Percentiles rank a stretch among this genome's conserved stretches.
Conservation (phyloP, 2,113 vertebrate species). For the Azemiops feae region DNA sequence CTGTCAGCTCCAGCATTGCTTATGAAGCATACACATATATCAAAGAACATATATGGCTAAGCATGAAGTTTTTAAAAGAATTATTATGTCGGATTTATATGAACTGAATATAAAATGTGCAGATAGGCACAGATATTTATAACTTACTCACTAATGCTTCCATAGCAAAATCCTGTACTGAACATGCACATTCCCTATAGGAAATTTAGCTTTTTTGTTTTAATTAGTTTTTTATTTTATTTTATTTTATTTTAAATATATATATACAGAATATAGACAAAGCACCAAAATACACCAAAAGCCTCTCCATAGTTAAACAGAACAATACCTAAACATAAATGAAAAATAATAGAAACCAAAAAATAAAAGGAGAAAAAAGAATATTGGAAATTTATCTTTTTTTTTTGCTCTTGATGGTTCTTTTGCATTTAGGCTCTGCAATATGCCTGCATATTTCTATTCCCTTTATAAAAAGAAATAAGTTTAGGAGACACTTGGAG, state of each 20-base stretch:
- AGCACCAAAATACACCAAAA: background rate
- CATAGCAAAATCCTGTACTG: background rate
- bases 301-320: background rate
- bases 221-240: background rate
- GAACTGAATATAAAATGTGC: background rate
- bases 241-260: background rate
- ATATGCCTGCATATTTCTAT: background rate
- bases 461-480: background rate
- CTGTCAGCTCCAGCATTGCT: slow-evolving; percentile 4
- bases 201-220: background rate
- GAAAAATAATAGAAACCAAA: background rate
- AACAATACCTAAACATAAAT: background rate
- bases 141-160: background rate
- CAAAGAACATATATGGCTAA: background rate
- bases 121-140: background rate
- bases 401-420: background rate
- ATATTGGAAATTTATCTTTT: background rate
- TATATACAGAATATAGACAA: background rate
- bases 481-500: background rate
- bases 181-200: background rate
- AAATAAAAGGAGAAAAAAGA: background rate
- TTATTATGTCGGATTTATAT: background rate
- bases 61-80: slow-evolving; percentile 1
- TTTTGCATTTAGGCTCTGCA: background rate
- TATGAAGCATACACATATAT: slow-evolving; percentile 8